These are phyloP conservation scores for Arenaria interpres DNA, from an alignment of 2,113 vertebrate genomes.

Conservation along the genomic window DNA sequence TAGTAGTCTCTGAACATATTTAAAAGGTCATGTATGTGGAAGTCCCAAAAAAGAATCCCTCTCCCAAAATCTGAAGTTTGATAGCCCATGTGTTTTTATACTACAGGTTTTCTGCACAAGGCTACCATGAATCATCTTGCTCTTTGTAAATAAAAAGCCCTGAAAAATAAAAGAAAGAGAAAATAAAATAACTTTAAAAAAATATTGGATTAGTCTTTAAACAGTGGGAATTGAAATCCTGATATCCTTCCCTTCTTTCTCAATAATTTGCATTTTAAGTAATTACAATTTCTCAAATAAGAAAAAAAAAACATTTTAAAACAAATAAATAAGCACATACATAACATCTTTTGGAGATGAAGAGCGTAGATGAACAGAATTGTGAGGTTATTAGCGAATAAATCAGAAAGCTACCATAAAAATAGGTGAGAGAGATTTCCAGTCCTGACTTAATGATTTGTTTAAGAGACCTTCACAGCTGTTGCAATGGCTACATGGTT, in stretches of 20 bases:
- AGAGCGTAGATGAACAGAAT: background rate
- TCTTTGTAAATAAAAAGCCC: background rate
- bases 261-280: background rate
- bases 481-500: background rate
- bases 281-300: background rate
- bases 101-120: background rate
- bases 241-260: background rate
- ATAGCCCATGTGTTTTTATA: background rate
- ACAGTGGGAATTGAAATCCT: background rate
- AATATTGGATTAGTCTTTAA: background rate
- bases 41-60: background rate
- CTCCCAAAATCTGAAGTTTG: background rate
- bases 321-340: background rate
- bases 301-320: background rate
- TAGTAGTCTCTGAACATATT: background rate
- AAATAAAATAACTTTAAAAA: rapidly evolving
- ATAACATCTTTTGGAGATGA: background rate
- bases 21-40: background rate
- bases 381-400: background rate
- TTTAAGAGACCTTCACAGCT: background rate
- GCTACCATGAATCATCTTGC: background rate
- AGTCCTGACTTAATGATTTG: background rate
- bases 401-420: background rate
- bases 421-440: background rate
- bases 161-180: background rate